phyloP scores from a whole-genome alignment of 2,888 invertebrate genomes.

The Tetragonula carbonaria region DNA sequence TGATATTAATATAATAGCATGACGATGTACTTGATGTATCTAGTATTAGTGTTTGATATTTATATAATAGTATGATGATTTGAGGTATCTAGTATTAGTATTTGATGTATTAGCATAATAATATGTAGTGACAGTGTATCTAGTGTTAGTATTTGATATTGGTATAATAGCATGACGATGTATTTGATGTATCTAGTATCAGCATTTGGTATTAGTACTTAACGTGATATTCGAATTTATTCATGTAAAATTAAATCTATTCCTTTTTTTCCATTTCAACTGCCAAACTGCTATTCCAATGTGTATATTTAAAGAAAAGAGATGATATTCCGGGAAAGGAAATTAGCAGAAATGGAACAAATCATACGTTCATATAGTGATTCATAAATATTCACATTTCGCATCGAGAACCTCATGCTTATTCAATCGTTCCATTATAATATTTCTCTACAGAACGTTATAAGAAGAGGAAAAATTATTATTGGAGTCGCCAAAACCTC shows the following conservation, averaged over 20 bases:
- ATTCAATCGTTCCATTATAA: neutral
- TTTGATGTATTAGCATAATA: too few species aligned
- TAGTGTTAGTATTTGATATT: too few species aligned
- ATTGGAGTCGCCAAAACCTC: neutral
- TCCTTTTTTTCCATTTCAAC: rapidly evolving
- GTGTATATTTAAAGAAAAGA: neutral
- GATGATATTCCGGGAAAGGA: neutral
- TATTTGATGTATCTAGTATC: too few species aligned
- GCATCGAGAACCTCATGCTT: neutral
- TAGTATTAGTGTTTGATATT: too few species aligned
- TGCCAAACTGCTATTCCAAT: neutral
- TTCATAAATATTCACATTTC: neutral
- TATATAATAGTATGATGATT: too few species aligned
- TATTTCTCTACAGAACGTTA: neutral
- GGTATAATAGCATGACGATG: too few species aligned
- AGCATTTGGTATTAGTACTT: too few species aligned
- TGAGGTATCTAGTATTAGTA: too few species aligned
- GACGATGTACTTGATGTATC: too few species aligned
- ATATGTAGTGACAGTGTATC: too few species aligned
- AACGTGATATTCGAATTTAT: too few species aligned
- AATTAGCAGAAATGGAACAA: neutral
- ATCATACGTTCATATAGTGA: neutral
- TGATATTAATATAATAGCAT: too few species aligned
- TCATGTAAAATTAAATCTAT: neutral
- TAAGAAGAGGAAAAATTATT: neutral